phyloP scores from a whole-genome alignment of 2,888 invertebrate genomes.

The Zaprionus bogoriensis region DNA sequence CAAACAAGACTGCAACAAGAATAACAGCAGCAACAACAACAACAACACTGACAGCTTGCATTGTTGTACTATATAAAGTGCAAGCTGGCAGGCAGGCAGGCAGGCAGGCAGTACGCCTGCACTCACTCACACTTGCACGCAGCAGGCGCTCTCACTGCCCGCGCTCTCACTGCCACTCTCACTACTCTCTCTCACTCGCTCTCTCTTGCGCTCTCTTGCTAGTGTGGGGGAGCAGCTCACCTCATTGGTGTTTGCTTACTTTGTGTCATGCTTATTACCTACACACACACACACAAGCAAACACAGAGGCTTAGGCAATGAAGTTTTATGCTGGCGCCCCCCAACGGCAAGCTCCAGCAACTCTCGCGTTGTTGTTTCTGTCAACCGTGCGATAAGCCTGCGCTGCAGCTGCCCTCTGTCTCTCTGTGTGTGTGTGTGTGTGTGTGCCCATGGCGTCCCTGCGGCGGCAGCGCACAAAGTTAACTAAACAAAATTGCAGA shows the following conservation, averaged over 20 bases:
- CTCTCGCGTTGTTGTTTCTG: constrained; percentile 29
- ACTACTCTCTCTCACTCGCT: background rate
- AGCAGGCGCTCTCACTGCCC: constrained; percentile 39
- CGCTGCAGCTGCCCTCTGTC: constrained; percentile 18
- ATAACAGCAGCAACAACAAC: constrained; percentile 32
- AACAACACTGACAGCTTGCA: constrained; percentile 11
- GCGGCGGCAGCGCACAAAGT: constrained; percentile 48
- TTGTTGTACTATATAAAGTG: constrained; percentile 39
- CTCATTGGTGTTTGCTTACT: constrained; percentile 58
- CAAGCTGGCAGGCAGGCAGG: too few relatives aligned
- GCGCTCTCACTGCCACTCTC: background rate
- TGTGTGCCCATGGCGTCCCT: constrained; percentile 53
- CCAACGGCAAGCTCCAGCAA: constrained; percentile 19
- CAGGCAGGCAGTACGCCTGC: too few relatives aligned
- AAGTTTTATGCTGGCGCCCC: constrained; percentile 59
- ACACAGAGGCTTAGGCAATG: constrained; percentile 45
- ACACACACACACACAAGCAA: constrained; percentile 24
- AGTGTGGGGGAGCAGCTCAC: too few relatives aligned
- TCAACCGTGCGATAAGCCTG: constrained; percentile 66
- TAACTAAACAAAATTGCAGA: constrained; percentile 78
- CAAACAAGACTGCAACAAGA: constrained; percentile 24
- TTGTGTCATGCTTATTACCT: constrained; percentile 72
- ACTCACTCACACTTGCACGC: too few relatives aligned
- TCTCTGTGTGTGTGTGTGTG: constrained; percentile 30
- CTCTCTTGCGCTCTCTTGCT: constrained; percentile 6